phyloP scores from a whole-genome alignment of 1,140 invertebrate genomes.

The Achatina immaculata region DNA sequence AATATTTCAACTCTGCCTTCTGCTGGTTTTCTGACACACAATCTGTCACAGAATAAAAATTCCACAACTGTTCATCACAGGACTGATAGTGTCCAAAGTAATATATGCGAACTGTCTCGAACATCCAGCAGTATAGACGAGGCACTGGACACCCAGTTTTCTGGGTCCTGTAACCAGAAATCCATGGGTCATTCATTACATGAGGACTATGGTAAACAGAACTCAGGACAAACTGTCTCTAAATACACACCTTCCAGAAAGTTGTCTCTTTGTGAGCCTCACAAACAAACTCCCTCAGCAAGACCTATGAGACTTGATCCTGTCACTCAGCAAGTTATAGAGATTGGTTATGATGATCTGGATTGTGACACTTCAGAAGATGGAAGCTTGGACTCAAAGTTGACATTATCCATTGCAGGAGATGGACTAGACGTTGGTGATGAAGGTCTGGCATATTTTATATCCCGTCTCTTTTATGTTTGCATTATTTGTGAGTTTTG shows the following conservation, averaged over 20 bases:
- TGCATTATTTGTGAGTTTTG: not conserved
- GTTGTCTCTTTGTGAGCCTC: no score
- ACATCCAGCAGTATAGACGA: not conserved
- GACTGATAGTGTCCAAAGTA: not conserved
- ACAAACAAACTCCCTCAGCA: not conserved
- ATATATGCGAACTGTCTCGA: not conserved
- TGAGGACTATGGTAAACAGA: no score
- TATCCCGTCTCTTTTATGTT: not conserved
- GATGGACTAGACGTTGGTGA: not conserved
- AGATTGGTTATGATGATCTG: not conserved
- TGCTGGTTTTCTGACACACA: not conserved
- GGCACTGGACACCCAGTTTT: not conserved
- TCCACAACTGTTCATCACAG: not conserved
- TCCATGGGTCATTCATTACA: not conserved
- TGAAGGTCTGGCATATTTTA: not conserved
- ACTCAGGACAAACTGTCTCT: not conserved
- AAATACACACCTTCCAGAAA: not conserved
- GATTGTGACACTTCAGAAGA: slow-evolving; percentile 14
- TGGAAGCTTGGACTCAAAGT: not conserved
- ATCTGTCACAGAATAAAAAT: not conserved
- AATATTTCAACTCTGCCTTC: not conserved
- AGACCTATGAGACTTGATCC: slow-evolving; percentile 11
- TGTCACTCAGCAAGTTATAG: not conserved
- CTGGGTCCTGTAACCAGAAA: not conserved
- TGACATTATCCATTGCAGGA: not conserved